Evolutionary conservation across 1,140 invertebrate genomes (phyloP), one percentile per base, ranked within the genome.

Genomic region (Meloidogyne exigua): DNA sequence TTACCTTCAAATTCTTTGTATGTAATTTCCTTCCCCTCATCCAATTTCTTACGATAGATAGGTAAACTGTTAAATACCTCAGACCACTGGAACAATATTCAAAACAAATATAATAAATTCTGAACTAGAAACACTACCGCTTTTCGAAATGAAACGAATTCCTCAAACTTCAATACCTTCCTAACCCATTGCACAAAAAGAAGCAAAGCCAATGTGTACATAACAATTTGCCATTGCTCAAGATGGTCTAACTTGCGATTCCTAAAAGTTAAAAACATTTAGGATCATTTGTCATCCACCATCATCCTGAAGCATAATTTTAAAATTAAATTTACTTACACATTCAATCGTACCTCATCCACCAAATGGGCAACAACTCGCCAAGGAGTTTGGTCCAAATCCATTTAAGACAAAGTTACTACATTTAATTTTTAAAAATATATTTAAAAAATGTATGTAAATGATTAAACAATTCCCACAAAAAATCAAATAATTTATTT

Each of bases 151-250:
- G 80, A 80, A 25, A 68, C 21, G 15, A 39, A 63, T 21, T 84
- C 82, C 42, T 82, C 81, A 64, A 81, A 66, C 76, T 84, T 82
- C n/a, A 82, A 11, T 13, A 82, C 70, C 63, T 82, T 82, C 15
- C 81, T 67, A 3, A 72, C n/a, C 81, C 81, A 82, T 39, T 84
- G 82, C 28, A 82, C 64, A n/a, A 84, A 78, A 9, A 82, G 49
- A n/a, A 78, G 49, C 39, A 64, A 63, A 10, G 82, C 81, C 12
- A 82, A 12, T 21, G 81, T 82, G 68, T 82, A 82, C 21, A 84
- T 62, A 21, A 82, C 71, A 18, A 82, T 73, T 67, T 82, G 81
- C 81, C 81, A 82, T 32, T 81, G 81, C n/a, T 82, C 81, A 36
- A 82, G 65, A 82, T 82, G 81, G 44, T 84, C 81, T 9, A 82